phyloP scores from a whole-genome alignment of 1,140 invertebrate genomes.

The Hermetia illucens region DNA sequence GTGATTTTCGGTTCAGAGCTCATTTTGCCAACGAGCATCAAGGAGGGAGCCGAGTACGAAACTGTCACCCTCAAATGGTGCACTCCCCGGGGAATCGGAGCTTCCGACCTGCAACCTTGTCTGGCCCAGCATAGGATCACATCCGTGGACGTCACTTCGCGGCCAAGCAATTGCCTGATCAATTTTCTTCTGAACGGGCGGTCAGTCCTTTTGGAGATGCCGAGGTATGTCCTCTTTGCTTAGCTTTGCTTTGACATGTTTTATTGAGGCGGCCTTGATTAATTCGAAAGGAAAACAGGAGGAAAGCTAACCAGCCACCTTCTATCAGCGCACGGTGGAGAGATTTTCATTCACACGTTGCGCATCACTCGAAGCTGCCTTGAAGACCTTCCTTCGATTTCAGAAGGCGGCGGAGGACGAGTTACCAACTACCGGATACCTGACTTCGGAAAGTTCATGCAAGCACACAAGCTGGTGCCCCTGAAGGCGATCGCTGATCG shows the following conservation, averaged over 20 bases:
- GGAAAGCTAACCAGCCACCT: slow-evolving; percentile 85
- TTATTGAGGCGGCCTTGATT: neutral
- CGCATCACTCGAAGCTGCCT: slow-evolving; percentile 72
- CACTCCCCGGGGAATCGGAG: slow-evolving; percentile 74
- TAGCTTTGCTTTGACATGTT: slow-evolving; percentile 3
- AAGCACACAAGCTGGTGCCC: slow-evolving; percentile 67
- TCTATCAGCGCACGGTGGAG: slow-evolving; percentile 83
- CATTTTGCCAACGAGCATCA: slow-evolving; percentile 33
- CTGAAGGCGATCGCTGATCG: slow-evolving; percentile 31
- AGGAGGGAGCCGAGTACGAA: slow-evolving; percentile 40
- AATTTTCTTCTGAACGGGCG: slow-evolving; percentile 89
- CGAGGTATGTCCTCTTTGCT: slow-evolving; percentile 32
- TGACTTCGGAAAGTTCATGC: slow-evolving; percentile 81
- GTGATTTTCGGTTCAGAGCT: slow-evolving; percentile 50
- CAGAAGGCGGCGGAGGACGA: slow-evolving; percentile 81
- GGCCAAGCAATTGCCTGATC: slow-evolving; percentile 90
- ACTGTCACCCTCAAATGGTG: slow-evolving; percentile 89
- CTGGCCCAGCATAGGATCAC: slow-evolving; percentile 79
- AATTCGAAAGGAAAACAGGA: slow-evolving; percentile 47
- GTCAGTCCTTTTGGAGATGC: slow-evolving; percentile 91
- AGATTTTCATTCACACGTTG: slow-evolving; percentile 91
- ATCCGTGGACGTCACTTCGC: slow-evolving; percentile 87
- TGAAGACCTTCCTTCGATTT: slow-evolving; percentile 91
- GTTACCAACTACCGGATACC: slow-evolving; percentile 82
- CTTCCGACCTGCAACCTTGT: slow-evolving; percentile 62